Evolutionary conservation across 1,140 invertebrate genomes (phyloP), one percentile per base, ranked within the genome.

Genomic region (Drosophila obscura): DNA sequence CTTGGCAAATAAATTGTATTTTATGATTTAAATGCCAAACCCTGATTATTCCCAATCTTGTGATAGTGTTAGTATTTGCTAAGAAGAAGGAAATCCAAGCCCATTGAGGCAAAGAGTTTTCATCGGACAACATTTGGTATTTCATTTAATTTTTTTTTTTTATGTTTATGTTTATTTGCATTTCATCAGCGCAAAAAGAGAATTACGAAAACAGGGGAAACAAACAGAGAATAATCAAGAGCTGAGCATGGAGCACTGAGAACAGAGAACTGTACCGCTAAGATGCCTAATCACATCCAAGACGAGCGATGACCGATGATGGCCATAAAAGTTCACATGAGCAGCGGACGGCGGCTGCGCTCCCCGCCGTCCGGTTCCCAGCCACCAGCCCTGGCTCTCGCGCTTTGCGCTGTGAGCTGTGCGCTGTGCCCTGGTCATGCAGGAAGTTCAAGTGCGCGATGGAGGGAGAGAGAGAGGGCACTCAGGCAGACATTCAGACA

Each of bases 381-480:
- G 28, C 28, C 16, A 31, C 50, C 24, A 8, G 8, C 45, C 50
- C 15, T 19, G 26, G 8, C 28, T 35, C 16, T 19, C 9, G n/a
- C 11, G 46, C 16, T 26, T 0, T 5, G 26, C 5, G 26, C 26
- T 28, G 26, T 28, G 1, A 0, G 31, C 31, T 8, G 8, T 31
- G 28, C 7, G 28, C 31, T 39, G n/a, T 8, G 24, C 22, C 58
- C 9, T 71, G 74, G 82, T 80, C 79, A 87, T 83, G 75, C 83
- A 87, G 83, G 83, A 87, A 87, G 83, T 88, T 87, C 83, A 87
- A 87, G 77, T 78, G 73, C 58, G 58, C 66, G 48, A 67, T 67
- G 73, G 51, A 52, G 24, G 13, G 15, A 48, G 28, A 73, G 51
- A 56, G n/a, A 9, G 43, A 49, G 6, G 39, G 13, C 16, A 43